A percentile compares a stretch with the other conserved stretches of the same genome.
Evolutionary conservation across 2,888 invertebrate species (phyloP).

Genomic region (Hypselothyrea guttata): DNA sequence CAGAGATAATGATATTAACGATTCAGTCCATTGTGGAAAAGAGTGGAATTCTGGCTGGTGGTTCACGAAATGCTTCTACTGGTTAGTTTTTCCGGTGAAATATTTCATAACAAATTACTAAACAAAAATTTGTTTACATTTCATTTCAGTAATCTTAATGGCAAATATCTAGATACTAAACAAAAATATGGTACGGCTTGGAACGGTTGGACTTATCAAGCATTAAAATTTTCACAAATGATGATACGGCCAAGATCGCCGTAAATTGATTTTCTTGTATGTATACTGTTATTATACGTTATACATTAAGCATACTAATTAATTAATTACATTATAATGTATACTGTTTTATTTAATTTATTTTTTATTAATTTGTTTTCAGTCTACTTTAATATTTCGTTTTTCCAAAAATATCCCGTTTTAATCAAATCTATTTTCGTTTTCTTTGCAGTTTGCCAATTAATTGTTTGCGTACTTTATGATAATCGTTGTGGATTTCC

Average conservation of each 20-base stretch:
- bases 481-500: too few relatives aligned
- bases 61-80: conserved; percentile 86
- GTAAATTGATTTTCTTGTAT: neutral
- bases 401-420: too few relatives aligned
- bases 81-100: conserved; percentile 76
- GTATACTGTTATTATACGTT: too few relatives aligned
- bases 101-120: too few relatives aligned
- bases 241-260: conserved; percentile 82
- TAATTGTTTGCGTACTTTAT: too few relatives aligned
- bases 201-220: conserved; percentile 85
- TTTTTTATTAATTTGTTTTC: neutral
- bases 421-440: too few relatives aligned
- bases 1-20: conserved; percentile 86
- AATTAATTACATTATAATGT: too few relatives aligned
- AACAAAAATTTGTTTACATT: neutral
- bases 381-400: too few relatives aligned
- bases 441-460: neutral
- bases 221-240: conserved; percentile 85
- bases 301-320: too few relatives aligned
- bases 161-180: conserved; percentile 83
- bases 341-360: too few relatives aligned
- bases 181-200: conserved; percentile 82
- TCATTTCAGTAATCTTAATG: conserved; percentile 85
- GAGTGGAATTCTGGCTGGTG: conserved; percentile 88
- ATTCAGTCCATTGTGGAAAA: conserved; percentile 85